Base-by-base conservation (phyloP, 1,140 invertebrate genomes). In the Aphis gossypii region DNA sequence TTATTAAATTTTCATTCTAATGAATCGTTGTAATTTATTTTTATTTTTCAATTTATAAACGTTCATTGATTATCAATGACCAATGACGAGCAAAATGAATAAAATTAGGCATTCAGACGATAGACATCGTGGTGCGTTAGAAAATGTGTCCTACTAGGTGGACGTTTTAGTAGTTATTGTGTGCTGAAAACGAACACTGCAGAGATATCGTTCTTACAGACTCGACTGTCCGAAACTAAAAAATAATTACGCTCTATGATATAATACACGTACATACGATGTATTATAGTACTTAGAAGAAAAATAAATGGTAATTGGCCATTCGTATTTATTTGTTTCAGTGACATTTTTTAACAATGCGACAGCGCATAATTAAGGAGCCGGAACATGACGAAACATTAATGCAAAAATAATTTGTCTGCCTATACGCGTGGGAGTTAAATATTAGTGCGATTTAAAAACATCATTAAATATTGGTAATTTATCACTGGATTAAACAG, bases 361-460 rank as follows among this genome's bases (percentile, higher is more conserved):
- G 18, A 76, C 60, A 14, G n/a, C 4, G n/a, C 60, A 76, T n/a
- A 76, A n/a, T 76, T 76, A 76, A 76, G 60, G 30, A 76, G 60
- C 60, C 60, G 60, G 60, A 76, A 76, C 60, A 76, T 76, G 60
- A 76, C 60, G 60, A n/a, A 76, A 76, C 30, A 76, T 76, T 76
- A 76, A 76, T 76, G 60, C 60, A 76, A 76, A 76, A 76, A 76
- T 76, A 76, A 76, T 76, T 76, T 76, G 60, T n/a, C 60, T 0
- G 14, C 60, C 14, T 76, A 18, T 18, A 41, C 38, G 60, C 60
- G 60, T 76, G 60, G 60, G n/a, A 76, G n/a, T 76, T 76, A 35
- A 76, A 76, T 76, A 76, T 76, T 76, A n/a, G 30, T 76, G n/a
- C n/a, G 5, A 76, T 76, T 76, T n/a, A n/a, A 18, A 76, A 76